A percentile compares a stretch with the other conserved stretches of the same genome.
Conservation (phyloP, 1,140 invertebrate species). For the Asobara japonica region DNA sequence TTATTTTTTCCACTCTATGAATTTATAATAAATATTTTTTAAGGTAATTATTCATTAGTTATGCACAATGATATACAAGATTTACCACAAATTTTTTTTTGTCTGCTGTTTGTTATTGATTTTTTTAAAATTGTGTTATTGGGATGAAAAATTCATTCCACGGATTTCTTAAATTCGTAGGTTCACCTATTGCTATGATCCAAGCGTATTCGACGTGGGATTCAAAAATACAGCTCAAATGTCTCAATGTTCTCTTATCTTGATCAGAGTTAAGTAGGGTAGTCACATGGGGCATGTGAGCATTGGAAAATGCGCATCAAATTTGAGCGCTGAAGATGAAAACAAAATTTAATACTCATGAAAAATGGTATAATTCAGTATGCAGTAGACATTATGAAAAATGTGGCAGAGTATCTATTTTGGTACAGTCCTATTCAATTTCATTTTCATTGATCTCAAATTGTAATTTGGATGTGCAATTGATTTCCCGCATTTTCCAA, state of each 20-base stretch:
- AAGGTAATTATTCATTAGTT: not conserved
- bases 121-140: not conserved
- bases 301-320: no score
- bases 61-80: not conserved
- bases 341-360: no score
- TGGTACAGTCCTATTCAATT: no score
- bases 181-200: constrained; percentile 21
- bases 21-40: constrained; percentile 26
- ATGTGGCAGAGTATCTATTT: no score
- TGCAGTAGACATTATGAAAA: no score
- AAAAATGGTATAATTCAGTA: no score
- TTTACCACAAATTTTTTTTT: constrained; percentile 18
- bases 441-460: no score
- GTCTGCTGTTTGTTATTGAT: not conserved
- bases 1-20: constrained; percentile 37
- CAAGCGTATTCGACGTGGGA: constrained; percentile 35
- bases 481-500: no score
- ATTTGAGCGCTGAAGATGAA: no score
- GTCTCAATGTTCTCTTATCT: not conserved
- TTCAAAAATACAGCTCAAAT: constrained; percentile 30
- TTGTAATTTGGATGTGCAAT: no score
- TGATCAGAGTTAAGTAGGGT: not conserved
- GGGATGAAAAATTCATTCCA: not conserved
- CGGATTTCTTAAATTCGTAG: constrained; percentile 20
- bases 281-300: not conserved